Conservation (phyloP, 2,113 vertebrate genomes). For the Motacilla alba region DNA sequence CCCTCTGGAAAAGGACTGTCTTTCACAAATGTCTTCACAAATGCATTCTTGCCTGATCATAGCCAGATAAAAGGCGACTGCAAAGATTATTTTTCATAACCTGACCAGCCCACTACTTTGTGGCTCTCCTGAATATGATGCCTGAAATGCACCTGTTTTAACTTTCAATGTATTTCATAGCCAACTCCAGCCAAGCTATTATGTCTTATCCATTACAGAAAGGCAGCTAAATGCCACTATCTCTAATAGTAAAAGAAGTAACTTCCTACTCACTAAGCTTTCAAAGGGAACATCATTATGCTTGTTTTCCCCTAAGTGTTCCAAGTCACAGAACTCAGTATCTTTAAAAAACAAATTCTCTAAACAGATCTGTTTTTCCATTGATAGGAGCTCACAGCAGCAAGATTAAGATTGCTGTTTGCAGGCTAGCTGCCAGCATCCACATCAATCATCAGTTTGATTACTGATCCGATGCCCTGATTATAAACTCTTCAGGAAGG, state of each 20-base stretch:
- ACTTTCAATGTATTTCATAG: not conserved
- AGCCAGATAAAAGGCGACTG: not conserved
- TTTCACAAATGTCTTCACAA: not conserved
- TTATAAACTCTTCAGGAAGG: not conserved
- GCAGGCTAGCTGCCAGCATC: not conserved
- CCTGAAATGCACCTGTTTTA: not conserved
- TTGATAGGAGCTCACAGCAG: not conserved
- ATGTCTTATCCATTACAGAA: not conserved
- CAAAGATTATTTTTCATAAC: not conserved
- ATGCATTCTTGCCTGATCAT: not conserved
- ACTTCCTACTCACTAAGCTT: not conserved
- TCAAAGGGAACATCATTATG: not conserved
- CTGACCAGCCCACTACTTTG: not conserved
- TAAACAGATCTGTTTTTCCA: not conserved
- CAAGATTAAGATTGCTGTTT: not conserved
- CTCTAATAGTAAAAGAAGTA: not conserved
- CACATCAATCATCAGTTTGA: not conserved
- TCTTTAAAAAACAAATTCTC: not conserved
- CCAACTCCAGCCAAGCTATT: not conserved
- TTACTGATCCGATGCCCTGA: not conserved
- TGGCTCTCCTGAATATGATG: not conserved
- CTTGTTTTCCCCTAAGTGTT: not conserved
- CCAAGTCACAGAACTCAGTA: not conserved
- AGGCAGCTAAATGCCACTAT: not conserved
- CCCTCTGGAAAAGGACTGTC: not conserved